Evolutionary conservation across 2,113 vertebrate genomes (phyloP).

Genomic region (Pangasianodon gigas): DNA sequence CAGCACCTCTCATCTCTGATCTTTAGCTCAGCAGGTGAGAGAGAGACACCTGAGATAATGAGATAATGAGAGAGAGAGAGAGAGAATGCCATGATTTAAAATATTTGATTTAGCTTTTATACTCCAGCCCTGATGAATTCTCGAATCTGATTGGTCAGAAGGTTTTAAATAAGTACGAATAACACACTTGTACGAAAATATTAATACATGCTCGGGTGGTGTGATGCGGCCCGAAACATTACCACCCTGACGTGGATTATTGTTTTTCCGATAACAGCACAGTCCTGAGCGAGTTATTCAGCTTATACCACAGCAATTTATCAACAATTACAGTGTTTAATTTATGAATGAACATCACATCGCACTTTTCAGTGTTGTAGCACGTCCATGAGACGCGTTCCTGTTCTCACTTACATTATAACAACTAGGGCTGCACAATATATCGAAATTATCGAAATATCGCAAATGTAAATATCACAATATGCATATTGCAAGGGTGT

Average conservation of each 20-base stretch:
- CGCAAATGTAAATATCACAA: too few species aligned
- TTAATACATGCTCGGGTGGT: neutral
- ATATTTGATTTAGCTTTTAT: neutral
- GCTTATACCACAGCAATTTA: neutral
- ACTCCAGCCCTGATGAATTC: neutral
- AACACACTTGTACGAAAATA: neutral
- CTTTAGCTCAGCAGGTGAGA: conserved; percentile 81
- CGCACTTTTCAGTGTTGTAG: neutral
- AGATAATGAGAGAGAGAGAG: neutral
- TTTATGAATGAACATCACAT: neutral
- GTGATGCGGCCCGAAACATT: neutral
- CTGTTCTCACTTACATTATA: neutral
- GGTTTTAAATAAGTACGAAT: neutral
- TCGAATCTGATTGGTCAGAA: neutral
- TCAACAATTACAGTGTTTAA: too few species aligned
- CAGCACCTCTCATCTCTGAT: conserved; percentile 85
- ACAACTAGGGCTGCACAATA: neutral
- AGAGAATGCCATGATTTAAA: neutral
- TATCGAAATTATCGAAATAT: too few species aligned
- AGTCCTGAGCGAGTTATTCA: neutral
- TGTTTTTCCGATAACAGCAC: too few species aligned
- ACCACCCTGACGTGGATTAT: too few species aligned
- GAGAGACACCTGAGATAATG: neutral
- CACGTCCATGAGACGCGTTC: neutral
- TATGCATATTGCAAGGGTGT: too few species aligned